Conservation (phyloP, 2,113 vertebrate genomes). For the Rhynchomys soricoides region DNA sequence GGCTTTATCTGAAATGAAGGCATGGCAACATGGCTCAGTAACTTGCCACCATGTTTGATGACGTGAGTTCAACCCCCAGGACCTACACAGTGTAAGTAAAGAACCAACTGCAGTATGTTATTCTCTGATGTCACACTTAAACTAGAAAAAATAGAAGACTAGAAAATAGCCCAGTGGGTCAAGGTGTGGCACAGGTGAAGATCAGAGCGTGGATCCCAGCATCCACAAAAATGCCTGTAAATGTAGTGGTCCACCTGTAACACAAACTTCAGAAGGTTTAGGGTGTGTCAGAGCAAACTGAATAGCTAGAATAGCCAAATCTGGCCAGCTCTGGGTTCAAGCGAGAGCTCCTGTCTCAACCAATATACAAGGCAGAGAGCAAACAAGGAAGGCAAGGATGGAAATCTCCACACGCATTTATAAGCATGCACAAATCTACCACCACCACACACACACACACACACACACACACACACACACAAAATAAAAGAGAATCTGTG, state of each 20-base stretch:
- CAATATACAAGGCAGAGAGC: not conserved
- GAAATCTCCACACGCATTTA: not conserved
- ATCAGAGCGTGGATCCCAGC: not conserved
- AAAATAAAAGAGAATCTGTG: not conserved
- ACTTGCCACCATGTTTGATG: not conserved
- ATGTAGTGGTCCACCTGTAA: not conserved
- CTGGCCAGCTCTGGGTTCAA: not conserved
- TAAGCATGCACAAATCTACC: not conserved
- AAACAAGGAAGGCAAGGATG: not conserved
- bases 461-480: too few species aligned
- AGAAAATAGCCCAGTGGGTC: not conserved
- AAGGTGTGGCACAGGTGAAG: not conserved
- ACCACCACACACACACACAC: too few species aligned
- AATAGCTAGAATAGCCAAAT: not conserved
- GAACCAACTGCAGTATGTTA: not conserved
- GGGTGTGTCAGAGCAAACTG: not conserved
- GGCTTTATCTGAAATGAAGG: not conserved
- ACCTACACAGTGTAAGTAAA: not conserved
- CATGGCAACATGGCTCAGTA: not conserved
- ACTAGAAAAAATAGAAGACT: not conserved
- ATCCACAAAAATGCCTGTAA: not conserved
- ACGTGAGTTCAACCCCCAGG: not conserved
- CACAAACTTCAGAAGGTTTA: not conserved
- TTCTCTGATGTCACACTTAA: not conserved
- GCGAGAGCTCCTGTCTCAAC: not conserved